Base-by-base conservation (phyloP, 2,888 invertebrate species). In the Melanargia galathea region DNA sequence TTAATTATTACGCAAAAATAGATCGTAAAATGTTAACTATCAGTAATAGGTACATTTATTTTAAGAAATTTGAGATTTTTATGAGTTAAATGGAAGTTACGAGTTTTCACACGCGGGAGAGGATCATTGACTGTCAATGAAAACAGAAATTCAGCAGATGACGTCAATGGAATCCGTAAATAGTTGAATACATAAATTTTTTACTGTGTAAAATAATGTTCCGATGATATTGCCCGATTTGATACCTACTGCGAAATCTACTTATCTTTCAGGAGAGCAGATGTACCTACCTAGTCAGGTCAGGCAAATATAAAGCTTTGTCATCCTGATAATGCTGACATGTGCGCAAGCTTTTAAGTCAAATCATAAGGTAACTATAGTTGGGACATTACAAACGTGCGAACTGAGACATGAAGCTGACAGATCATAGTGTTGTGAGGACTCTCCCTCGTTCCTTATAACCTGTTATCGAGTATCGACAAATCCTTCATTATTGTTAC, bases 91-190 rank as follows among this genome's bases (percentile, higher is more conserved):
- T 46, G 38, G 46, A 62, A 57, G 61, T 58, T 64, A 62, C 30
- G 54, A 61, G 61, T 62, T 52, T 63, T 60, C 59, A 20, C 18
- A 20, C 35, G 56, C 30, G 18, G 26, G 51, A 60, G 57, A 57
- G 33, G 63, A 65, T 66, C 63, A 48, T 60, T 66, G 65, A 66
- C 63, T 65, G 57, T 63, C 63, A 60, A 66, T 58, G 60, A 66
- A 63, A 63, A 57, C 54, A 57, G 55, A 35, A 35, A 56, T 65
- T 49, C 5, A 56, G 52, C 45, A 7, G 43, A 56, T 65, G 63
- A 65, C 63, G 65, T 63, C 60, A 65, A 60, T 52, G 52, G 56
- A 54, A 63, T 54, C 40, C 52, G 20, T 63, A 57, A 65, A 62
- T 56, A 62, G 54, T 54, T 55, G 33, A 57, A 58, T 51, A 60